phyloP scores from a whole-genome alignment of 2,888 invertebrate genomes.

The Chrysodeixis includens region DNA sequence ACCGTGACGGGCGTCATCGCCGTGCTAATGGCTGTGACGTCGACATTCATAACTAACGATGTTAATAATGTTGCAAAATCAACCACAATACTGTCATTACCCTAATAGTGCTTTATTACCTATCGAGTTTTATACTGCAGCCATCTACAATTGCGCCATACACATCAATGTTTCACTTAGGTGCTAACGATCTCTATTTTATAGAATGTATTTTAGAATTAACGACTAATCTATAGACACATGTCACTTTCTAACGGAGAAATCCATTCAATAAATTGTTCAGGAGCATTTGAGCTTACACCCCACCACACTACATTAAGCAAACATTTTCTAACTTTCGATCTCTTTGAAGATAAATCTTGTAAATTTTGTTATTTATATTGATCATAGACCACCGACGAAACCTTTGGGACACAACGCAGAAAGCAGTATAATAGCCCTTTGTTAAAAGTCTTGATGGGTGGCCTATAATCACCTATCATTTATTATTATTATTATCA shows the following conservation, averaged over 20 bases:
- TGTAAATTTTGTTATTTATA: background rate
- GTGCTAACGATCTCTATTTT: background rate
- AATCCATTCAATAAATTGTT: background rate
- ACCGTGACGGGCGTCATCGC: constrained; percentile 68
- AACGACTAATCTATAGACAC: background rate
- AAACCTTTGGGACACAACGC: background rate
- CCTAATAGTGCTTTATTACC: constrained; percentile 34
- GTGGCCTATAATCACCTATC: no score
- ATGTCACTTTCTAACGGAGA: constrained; percentile 4
- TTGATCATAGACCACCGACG: background rate
- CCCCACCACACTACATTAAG: constrained; percentile 1
- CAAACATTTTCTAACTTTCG: constrained; percentile 1
- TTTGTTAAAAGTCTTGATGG: no score
- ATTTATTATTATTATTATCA: no score
- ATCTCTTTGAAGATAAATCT: background rate
- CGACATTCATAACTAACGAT: constrained; percentile 44
- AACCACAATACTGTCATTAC: constrained; percentile 20
- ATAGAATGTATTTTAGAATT: background rate
- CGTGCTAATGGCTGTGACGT: constrained; percentile 69
- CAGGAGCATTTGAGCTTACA: background rate
- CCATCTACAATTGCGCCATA: background rate
- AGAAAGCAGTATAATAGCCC: background rate
- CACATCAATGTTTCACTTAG: background rate
- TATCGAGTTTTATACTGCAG: constrained; percentile 5
- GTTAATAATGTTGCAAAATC: constrained; percentile 26